Percentiles rank a stretch among this genome's conserved stretches.
phyloP scores from a whole-genome alignment of 2,797 vertebrate genomes.

The Anabas testudineus region DNA sequence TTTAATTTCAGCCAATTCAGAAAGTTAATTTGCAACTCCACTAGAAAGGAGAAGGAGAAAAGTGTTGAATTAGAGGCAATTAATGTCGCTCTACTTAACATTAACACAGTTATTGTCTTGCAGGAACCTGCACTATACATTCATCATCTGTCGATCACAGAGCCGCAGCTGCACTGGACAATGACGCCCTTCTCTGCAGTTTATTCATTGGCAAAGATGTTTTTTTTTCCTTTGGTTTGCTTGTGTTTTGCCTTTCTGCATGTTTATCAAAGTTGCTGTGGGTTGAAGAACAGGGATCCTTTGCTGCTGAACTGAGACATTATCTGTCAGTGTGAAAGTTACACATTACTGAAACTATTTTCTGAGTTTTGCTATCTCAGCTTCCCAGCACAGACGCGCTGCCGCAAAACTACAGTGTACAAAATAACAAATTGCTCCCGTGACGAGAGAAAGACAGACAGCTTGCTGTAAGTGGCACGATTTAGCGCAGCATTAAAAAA shows the following conservation, averaged over 20 bases:
- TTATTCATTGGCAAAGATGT: neutral
- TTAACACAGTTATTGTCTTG: slow-evolving; percentile 38
- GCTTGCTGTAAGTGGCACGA: no score
- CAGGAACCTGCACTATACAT: slow-evolving; percentile 50
- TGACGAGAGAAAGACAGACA: no score
- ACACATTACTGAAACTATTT: no score
- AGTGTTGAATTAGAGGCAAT: slow-evolving; percentile 14
- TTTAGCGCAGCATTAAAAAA: no score
- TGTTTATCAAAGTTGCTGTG: no score
- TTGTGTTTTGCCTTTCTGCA: neutral
- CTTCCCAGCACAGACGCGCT: no score
- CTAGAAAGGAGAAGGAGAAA: neutral
- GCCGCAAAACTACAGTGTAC: no score
- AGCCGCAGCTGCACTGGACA: slow-evolving; percentile 52
- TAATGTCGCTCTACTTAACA: neutral
- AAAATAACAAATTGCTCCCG: no score
- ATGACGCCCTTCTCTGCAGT: slow-evolving; percentile 10
- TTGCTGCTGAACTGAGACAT: no score
- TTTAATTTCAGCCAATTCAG: slow-evolving; percentile 33
- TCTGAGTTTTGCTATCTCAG: no score
- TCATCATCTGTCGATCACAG: slow-evolving; percentile 58
- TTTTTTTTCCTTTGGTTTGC: neutral
- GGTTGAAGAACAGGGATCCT: no score
- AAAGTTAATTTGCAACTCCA: slow-evolving; percentile 17
- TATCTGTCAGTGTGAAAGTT: no score